Percentiles rank a stretch among this genome's conserved stretches.
phyloP scores from a whole-genome alignment of 2,797 vertebrate genomes.

The Lerista edwardsae region DNA sequence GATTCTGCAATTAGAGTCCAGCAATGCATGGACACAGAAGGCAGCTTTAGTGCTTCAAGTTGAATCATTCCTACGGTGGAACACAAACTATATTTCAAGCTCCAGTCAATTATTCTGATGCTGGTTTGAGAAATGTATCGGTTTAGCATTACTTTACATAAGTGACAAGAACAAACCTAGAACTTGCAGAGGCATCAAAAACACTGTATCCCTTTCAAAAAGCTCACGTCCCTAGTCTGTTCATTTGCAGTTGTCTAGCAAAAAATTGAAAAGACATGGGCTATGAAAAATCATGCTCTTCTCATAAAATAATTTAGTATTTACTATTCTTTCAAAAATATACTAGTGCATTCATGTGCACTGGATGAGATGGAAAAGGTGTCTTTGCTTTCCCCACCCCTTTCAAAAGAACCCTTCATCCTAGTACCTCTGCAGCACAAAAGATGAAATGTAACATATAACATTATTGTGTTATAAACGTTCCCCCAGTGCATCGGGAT shows the following conservation, averaged over 20 bases:
- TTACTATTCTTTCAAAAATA: not conserved
- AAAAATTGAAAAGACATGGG: not conserved
- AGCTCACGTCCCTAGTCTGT: not conserved
- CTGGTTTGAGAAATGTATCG: slow-evolving; percentile 45
- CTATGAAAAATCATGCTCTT: not conserved
- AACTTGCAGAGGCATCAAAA: slow-evolving; percentile 23
- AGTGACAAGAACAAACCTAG: slow-evolving; percentile 35
- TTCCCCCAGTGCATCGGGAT: not conserved
- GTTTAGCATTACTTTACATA: slow-evolving; percentile 14
- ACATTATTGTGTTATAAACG: slow-evolving; percentile 9
- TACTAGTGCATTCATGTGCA: not conserved
- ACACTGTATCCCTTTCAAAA: slow-evolving; percentile 21
- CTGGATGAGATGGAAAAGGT: not conserved
- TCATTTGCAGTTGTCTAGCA: not conserved
- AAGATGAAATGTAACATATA: slow-evolving; percentile 43
- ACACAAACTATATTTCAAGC: slow-evolving; percentile 38
- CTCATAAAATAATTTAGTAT: not conserved
- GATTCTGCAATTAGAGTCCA: slow-evolving; percentile 56
- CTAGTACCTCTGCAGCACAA: not conserved
- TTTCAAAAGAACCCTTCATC: slow-evolving; percentile 34
- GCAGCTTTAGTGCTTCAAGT: slow-evolving; percentile 58
- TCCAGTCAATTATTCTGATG: slow-evolving; percentile 52
- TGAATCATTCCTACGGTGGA: slow-evolving; percentile 62
- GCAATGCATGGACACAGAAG: slow-evolving; percentile 3
- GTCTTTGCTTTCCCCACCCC: not conserved